These are phyloP conservation scores for Platichthys stellatus DNA, from an alignment of 2,113 vertebrate genomes.

Conservation along the genomic window DNA sequence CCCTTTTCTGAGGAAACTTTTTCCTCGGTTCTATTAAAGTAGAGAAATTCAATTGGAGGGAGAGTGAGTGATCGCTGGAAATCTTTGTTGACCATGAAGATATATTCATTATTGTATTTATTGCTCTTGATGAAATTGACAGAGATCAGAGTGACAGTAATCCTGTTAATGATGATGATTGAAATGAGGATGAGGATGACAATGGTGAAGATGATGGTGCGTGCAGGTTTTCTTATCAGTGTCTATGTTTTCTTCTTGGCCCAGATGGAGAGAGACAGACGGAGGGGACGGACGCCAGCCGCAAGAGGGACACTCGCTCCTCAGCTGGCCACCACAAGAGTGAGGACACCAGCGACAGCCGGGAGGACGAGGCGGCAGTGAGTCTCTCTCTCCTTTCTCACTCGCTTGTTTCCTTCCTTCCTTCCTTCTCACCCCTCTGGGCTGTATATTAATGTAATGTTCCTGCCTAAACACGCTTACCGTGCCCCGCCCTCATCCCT, in stretches of 20 bases:
- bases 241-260: constrained; percentile 55
- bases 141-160: constrained; percentile 45
- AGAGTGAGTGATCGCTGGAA: constrained; percentile 21
- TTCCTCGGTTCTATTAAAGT: constrained; percentile 32
- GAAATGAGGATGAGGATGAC: constrained; percentile 12
- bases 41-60: background rate
- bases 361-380: constrained; percentile 89
- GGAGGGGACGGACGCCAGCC: constrained; percentile 86
- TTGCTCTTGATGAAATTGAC: constrained; percentile 3
- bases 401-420: background rate
- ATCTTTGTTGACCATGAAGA: constrained; percentile 40
- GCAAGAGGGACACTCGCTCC: constrained; percentile 74
- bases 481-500: background rate
- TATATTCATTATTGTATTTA: constrained; percentile 46
- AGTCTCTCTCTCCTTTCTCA: constrained; percentile 54
- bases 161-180: constrained; percentile 27
- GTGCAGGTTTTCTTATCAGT: constrained; percentile 42
- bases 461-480: background rate
- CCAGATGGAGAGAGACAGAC: constrained; percentile 90
- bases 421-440: background rate
- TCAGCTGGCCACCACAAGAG: constrained; percentile 76
- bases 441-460: background rate
- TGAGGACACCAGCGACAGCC: constrained; percentile 92
- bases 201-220: constrained; percentile 7
- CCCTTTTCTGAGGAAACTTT: constrained; percentile 39